phyloP scores from a whole-genome alignment of 2,888 invertebrate genomes.

The Elysia crispata region DNA sequence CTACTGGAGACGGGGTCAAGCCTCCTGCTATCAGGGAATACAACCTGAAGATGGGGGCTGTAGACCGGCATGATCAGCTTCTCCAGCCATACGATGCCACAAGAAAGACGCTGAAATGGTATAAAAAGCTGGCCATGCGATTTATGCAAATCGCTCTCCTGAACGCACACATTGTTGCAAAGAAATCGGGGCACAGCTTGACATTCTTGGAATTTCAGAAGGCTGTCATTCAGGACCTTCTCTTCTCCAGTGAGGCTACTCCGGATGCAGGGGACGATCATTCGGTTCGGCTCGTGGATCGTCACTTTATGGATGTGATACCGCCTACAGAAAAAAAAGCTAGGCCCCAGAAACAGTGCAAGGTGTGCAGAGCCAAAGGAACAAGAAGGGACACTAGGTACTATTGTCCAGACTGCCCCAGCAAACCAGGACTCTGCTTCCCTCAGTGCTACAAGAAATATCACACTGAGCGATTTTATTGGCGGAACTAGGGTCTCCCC shows the following conservation, averaged over 20 bases:
- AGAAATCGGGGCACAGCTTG: not conserved
- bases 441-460: conserved; percentile 15
- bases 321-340: conserved; percentile 3
- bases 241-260: not conserved
- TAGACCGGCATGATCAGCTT: conserved; percentile 23
- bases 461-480: conserved; percentile 25
- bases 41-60: conserved; percentile 36
- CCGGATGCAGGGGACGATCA: not conserved
- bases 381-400: conserved; percentile 5
- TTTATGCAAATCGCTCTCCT: no score
- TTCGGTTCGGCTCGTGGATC: not conserved
- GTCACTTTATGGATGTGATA: conserved; percentile 1
- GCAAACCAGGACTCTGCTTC: conserved; percentile 29
- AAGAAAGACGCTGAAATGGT: conserved; percentile 34
- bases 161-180: conserved; percentile 19
- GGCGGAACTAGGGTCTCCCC: not conserved
- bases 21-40: conserved; percentile 25
- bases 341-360: conserved; percentile 5
- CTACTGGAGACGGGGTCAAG: not conserved
- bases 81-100: conserved; percentile 32
- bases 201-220: conserved; percentile 15
- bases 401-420: conserved; percentile 33
- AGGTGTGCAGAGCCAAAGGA: not conserved
- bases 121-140: conserved; percentile 14
- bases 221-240: not conserved